Base-by-base conservation (phyloP, 2,113 vertebrate genomes). In the Panthera uncia region DNA sequence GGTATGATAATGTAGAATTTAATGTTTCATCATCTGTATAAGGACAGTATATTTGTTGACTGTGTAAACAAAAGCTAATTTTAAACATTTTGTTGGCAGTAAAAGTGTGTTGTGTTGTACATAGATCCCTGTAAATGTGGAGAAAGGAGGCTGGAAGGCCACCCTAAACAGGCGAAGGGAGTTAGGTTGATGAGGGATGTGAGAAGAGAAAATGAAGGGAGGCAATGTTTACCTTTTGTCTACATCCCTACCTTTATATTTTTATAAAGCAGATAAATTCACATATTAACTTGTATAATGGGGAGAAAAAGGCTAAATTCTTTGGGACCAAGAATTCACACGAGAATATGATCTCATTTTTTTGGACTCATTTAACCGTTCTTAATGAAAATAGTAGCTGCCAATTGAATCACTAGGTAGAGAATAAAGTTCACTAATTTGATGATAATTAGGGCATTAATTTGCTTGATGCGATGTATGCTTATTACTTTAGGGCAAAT, bases 341-440 rank as follows among this genome's bases (percentile, higher is more conserved):
- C 63, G 38, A 93, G 85, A 69, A 38, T 69, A 33, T 79, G 33
- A 78, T 88, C 31, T 89, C 31, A 36, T 96, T 96, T 83, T 89
- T 18, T 93, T 31, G 68, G 76, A 31, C 31, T 93, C 23, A 27
- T 93, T 89, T 93, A 89, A 78, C 4, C 5, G 14, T 93, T 93
- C 50, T 84, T 89, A 69, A 50, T 93, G 91, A 82, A 88, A 87
- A 82, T 63, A 66, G 33, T 61, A 45, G 82, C 65, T 88, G 23
- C 76, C 31, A 27, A 29, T 88, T 93, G 90, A 89, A 50, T 84
- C 69, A 84, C 48, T 89, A 66, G 84, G 36, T 93, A 50, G 84
- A 57, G 48, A 91, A 85, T 89, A 76, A 89, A 78, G 16, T 38
- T 89, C 84, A 84, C 14, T 93, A 41, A 68, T 50, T 84, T 93